Base-by-base conservation (phyloP, 2,888 invertebrate genomes). In the Pseudococcus viburni region DNA sequence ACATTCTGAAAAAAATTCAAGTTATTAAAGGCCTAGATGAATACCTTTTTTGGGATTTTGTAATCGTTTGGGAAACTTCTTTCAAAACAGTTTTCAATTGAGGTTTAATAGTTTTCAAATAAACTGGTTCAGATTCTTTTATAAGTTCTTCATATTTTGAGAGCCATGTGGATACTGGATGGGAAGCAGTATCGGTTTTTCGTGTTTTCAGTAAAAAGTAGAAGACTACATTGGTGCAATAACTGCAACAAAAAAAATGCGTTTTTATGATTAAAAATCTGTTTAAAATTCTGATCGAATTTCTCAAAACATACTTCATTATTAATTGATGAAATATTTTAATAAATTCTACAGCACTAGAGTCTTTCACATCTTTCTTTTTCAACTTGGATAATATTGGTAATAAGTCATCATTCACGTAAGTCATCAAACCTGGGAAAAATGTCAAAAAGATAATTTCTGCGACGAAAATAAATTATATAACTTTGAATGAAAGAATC, bases 151-250 rank as follows among this genome's bases (percentile, higher is more conserved):
- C 94, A 91, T 96, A 96, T 91, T 97, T 96, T 89, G 95, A 95
- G 86, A 99, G 93, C 89, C 96, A 93, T 91, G 96, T 96, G 77
- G 96, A 94, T 17, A 98, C 94, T n/a, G 99, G 98, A 93, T 99
- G 99, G 90, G 95, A 95, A 90, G 95, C 94, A 33, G 96, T 93
- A 88, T 94, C 93, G 33, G 93, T 92, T 90, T 94, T 94, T 91
- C 95, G 95, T 88, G 96, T 94, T 93, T 97, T 97, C 19, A 98
- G 92, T 90, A 96, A 93, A 90, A 98, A 92, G 92, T 98, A 98
- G 92, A 96, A 97, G 85, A 94, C 94, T 64, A 98, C 95, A 91
- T 98, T 98, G 33, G 95, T 94, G 90, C 96, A 96, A 91, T 98
- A 98, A 91, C 97, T 97, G 91, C 93, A 93, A 90, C 89, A 0